Evolutionary conservation across 2,113 vertebrate species (phyloP).

Genomic region (Cynoglossus semilaevis): DNA sequence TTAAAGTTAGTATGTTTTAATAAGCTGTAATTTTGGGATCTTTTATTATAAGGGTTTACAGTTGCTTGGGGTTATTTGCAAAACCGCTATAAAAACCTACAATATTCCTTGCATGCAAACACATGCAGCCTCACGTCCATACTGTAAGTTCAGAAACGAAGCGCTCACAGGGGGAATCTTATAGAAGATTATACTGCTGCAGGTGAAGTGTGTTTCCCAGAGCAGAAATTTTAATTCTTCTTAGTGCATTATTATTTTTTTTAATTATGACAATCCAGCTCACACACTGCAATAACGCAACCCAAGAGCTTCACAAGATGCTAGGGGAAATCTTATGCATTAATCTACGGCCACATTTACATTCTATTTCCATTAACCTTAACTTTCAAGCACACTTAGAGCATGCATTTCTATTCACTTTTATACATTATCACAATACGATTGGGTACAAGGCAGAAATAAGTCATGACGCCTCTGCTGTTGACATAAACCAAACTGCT

Average conservation of each 20-base stretch:
- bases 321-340: slow-evolving; percentile 10
- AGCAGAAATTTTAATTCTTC: slow-evolving; percentile 19
- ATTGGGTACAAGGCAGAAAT: too few relatives aligned
- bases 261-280: slow-evolving; percentile 36
- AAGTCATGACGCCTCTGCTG: too few relatives aligned
- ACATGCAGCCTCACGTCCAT: not conserved
- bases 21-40: too few relatives aligned
- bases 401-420: too few relatives aligned
- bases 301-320: slow-evolving; percentile 5
- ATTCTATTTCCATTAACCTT: not conserved
- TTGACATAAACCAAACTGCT: too few relatives aligned
- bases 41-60: too few relatives aligned
- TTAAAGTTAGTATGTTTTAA: too few relatives aligned
- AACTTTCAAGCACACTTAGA: too few relatives aligned
- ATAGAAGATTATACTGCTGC: slow-evolving; percentile 10
- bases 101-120: not conserved
- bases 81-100: too few relatives aligned
- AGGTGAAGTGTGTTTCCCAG: slow-evolving; percentile 26
- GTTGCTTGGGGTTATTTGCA: too few relatives aligned
- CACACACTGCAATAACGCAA: slow-evolving; percentile 28
- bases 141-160: slow-evolving; percentile 9
- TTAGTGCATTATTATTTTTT: slow-evolving; percentile 20
- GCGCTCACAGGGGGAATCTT: slow-evolving; percentile 10
- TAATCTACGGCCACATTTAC: not conserved
- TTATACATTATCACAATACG: too few relatives aligned